Percentiles rank a stretch among this genome's conserved stretches.
Conservation (phyloP, 2,113 vertebrate genomes). For the Urocynchramus pylzowi region DNA sequence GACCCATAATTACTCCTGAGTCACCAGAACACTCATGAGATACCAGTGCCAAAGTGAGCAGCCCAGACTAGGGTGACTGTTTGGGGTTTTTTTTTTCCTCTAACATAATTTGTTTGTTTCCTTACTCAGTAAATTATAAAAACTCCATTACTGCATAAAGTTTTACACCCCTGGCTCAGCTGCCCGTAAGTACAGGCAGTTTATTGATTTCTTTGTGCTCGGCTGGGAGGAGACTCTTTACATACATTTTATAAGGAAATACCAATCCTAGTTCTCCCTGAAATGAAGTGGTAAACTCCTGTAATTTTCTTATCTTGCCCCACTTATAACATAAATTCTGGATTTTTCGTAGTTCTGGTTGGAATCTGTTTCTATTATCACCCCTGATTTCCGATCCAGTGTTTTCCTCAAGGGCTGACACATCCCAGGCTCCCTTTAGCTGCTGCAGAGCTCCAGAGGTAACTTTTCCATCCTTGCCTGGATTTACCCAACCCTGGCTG, state of each 20-base stretch:
- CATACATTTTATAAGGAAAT: not conserved
- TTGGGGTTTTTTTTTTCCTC: not conserved
- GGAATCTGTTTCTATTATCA: not conserved
- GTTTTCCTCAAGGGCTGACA: not conserved
- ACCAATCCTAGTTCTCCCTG: not conserved
- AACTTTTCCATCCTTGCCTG: not conserved
- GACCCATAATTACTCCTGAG: not conserved
- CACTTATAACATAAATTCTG: not conserved
- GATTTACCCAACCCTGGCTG: not conserved
- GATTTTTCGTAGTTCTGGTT: not conserved
- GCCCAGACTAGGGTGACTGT: not conserved
- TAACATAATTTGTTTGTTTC: not conserved
- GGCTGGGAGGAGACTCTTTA: not conserved
- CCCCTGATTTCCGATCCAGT: not conserved
- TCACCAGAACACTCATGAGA: not conserved
- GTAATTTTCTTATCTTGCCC: not conserved
- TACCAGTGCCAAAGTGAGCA: fast-evolving
- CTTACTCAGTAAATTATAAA: not conserved
- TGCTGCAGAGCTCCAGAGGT: not conserved
- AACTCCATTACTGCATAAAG: not conserved
- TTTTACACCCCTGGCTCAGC: not conserved
- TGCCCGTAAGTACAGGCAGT: fast-evolving
- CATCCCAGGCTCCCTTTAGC: not conserved
- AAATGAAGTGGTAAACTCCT: fast-evolving
- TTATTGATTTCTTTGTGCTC: not conserved